These are phyloP conservation scores for Penaeus monodon DNA, from an alignment of 2,888 invertebrate species.

Conservation along the genomic window DNA sequence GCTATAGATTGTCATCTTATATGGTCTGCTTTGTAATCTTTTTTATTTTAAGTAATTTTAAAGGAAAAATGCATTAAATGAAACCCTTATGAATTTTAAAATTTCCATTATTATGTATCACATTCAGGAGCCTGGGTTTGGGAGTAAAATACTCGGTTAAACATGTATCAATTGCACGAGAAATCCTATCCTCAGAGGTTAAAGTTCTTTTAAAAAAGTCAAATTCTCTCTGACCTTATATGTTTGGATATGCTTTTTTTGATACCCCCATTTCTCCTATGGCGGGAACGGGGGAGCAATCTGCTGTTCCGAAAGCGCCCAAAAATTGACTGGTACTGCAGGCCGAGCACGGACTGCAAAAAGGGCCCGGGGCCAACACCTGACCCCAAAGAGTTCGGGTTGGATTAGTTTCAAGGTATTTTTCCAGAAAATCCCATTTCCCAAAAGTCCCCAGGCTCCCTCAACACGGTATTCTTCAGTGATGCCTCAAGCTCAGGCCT, in stretches of 20 bases:
- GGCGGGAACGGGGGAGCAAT: conserved; percentile 77
- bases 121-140: too few species aligned
- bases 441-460: conserved; percentile 89
- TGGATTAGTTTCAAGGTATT: conserved; percentile 71
- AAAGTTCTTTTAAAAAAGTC: too few species aligned
- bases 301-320: conserved; percentile 66
- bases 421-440: conserved; percentile 83
- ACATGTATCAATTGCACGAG: too few species aligned
- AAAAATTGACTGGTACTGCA: conserved; percentile 65
- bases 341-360: conserved; percentile 70
- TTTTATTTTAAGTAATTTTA: too few species aligned
- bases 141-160: too few species aligned
- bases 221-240: conserved; percentile 72
- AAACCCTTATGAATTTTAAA: too few species aligned
- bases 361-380: conserved; percentile 81
- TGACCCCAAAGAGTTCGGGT: conserved; percentile 78
- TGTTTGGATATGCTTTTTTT: conserved; percentile 81
- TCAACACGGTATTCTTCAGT: conserved; percentile 81
- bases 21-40: too few species aligned
- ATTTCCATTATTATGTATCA: too few species aligned
- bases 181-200: too few species aligned
- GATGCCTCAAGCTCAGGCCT: conserved; percentile 43
- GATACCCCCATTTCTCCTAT: conserved; percentile 81
- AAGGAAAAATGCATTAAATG: too few species aligned
- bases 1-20: too few species aligned